Percentiles rank a stretch among this genome's conserved stretches.
phyloP scores from a whole-genome alignment of 2,113 vertebrate genomes.

The Agelaius phoeniceus region DNA sequence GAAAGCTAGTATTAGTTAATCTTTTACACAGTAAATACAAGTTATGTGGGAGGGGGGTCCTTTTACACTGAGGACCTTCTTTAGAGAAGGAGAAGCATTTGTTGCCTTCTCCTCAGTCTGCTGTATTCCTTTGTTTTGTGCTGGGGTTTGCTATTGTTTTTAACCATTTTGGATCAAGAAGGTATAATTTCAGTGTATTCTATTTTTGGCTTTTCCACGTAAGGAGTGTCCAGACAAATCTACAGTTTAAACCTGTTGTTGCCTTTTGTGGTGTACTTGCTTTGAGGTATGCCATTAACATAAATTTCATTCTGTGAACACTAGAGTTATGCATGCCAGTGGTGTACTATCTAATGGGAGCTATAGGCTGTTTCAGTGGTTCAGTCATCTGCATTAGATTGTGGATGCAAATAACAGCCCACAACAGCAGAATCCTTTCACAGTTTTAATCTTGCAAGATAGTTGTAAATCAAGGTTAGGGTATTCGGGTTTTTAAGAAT shows the following conservation, averaged over 20 bases:
- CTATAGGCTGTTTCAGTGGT: slow-evolving; percentile 22
- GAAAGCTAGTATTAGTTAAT: slow-evolving; percentile 32
- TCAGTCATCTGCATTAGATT: neutral
- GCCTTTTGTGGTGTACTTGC: slow-evolving; percentile 52
- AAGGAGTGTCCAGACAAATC: slow-evolving; percentile 27
- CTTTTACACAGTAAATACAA: slow-evolving; percentile 35
- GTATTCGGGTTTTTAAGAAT: neutral
- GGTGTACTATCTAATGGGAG: slow-evolving; percentile 19
- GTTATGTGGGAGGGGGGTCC: neutral
- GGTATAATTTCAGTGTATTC: neutral
- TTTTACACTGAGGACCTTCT: slow-evolving; percentile 48
- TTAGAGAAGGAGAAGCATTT: slow-evolving; percentile 21
- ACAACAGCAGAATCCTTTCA: neutral
- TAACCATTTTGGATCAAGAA: slow-evolving; percentile 50
- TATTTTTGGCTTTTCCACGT: slow-evolving; percentile 14
- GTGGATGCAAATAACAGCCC: slow-evolving; percentile 26
- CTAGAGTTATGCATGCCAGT: slow-evolving; percentile 52
- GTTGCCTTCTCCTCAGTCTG: slow-evolving; percentile 61
- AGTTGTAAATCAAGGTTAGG: slow-evolving; percentile 14
- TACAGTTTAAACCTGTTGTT: slow-evolving; percentile 25
- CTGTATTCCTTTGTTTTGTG: slow-evolving; percentile 27
- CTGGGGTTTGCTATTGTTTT: neutral
- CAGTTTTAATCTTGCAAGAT: slow-evolving; percentile 24
- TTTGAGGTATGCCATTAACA: slow-evolving; percentile 35
- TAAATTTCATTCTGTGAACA: slow-evolving; percentile 22